These are phyloP conservation scores for Cephus pulcher DNA, from an alignment of 2,888 invertebrate genomes.

Conservation along the genomic window DNA sequence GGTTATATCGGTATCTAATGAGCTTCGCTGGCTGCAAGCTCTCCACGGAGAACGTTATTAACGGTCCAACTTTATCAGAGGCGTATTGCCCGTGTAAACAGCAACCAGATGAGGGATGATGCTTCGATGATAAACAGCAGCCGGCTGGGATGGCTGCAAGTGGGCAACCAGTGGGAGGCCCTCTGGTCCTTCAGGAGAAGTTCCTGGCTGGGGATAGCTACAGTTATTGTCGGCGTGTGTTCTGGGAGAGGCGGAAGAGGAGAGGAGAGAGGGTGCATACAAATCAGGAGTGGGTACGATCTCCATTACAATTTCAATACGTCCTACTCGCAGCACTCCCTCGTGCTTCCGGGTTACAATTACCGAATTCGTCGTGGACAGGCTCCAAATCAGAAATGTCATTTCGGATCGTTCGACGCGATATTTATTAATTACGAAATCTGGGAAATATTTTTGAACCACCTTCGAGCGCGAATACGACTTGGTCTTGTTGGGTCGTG, in stretches of 20 bases:
- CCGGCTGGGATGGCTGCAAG: not conserved
- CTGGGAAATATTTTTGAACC: not conserved
- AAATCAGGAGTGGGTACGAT: slow-evolving; percentile 6
- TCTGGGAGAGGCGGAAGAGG: not conserved
- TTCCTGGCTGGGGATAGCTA: not conserved
- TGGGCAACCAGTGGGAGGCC: not conserved
- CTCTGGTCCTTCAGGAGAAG: not conserved
- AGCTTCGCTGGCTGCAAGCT: not conserved
- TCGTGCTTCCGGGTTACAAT: not conserved
- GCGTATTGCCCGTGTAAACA: slow-evolving; percentile 4
- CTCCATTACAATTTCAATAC: slow-evolving; percentile 6
- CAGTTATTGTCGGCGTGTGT: not conserved
- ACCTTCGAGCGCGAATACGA: not conserved
- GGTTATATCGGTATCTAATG: not conserved
- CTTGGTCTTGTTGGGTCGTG: not conserved
- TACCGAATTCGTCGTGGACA: too few relatives aligned
- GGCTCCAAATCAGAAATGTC: too few relatives aligned
- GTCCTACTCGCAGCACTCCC: not conserved
- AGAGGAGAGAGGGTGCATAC: slow-evolving; percentile 5
- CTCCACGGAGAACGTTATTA: slow-evolving; percentile 29
- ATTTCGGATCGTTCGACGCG: too few relatives aligned
- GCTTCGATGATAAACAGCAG: slow-evolving; percentile 33
- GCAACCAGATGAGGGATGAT: slow-evolving; percentile 36
- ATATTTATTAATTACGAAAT: not conserved
- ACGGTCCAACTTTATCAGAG: slow-evolving; percentile 39